Percentiles rank a stretch among this genome's conserved stretches.
These are phyloP conservation scores for Pseudomyrmex flavicornis DNA, from an alignment of 1,140 invertebrate genomes.

Conservation along the genomic window DNA sequence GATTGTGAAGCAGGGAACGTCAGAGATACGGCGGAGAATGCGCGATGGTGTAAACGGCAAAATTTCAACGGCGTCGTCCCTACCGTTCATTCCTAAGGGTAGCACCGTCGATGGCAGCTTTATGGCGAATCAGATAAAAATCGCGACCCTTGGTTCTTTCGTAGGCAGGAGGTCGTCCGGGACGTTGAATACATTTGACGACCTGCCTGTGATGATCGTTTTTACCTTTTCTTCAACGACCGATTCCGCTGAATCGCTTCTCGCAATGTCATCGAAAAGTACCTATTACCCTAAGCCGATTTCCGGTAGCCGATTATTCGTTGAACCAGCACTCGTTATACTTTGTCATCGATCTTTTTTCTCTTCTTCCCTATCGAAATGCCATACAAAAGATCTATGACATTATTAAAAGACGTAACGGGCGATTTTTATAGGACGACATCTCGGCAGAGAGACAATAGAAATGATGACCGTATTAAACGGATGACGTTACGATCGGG, in stretches of 20 bases:
- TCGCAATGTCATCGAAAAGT: slow-evolving; percentile 48
- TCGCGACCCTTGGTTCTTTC: slow-evolving; percentile 50
- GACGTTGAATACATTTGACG: slow-evolving; percentile 72
- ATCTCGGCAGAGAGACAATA: slow-evolving; percentile 17
- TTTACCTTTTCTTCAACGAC: slow-evolving; percentile 64
- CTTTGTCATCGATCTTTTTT: slow-evolving; percentile 13
- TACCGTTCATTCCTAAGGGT: background rate
- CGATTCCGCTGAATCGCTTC: slow-evolving; percentile 61
- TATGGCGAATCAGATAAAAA: slow-evolving; percentile 75
- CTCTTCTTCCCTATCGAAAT: background rate
- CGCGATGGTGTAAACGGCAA: slow-evolving; percentile 54
- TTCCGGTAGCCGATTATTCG: slow-evolving; percentile 56
- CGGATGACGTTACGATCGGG: slow-evolving; percentile 23
- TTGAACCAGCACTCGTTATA: slow-evolving; percentile 35
- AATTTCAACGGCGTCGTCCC: slow-evolving; percentile 55
- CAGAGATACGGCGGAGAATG: slow-evolving; percentile 1
- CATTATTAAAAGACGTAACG: slow-evolving; percentile 31
- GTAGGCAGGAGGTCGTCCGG: slow-evolving; percentile 6
- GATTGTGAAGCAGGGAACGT: slow-evolving; percentile 55
- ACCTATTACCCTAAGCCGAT: slow-evolving; percentile 49
- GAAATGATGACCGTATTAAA: slow-evolving; percentile 16
- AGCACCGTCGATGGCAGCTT: slow-evolving; percentile 71
- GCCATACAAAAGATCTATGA: slow-evolving; percentile 36
- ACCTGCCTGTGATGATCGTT: slow-evolving; percentile 60
- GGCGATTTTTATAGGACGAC: slow-evolving; percentile 6